These are phyloP conservation scores for Gadus chalcogrammus DNA, from an alignment of 2,113 vertebrate genomes.

Conservation along the genomic window DNA sequence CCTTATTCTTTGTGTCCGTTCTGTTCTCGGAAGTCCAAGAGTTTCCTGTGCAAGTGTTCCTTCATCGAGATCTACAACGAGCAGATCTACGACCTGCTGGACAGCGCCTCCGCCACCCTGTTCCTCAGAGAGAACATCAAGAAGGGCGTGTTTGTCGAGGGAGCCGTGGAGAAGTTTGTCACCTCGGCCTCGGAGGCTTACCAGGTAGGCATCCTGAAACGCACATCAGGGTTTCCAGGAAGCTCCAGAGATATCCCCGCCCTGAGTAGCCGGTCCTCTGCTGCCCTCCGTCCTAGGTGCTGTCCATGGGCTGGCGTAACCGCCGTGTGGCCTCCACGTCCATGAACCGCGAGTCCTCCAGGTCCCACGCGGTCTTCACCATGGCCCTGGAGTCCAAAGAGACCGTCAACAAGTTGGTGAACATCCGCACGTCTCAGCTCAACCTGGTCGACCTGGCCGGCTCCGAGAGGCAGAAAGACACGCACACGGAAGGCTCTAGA, in stretches of 20 bases:
- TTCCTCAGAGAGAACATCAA: slow-evolving; percentile 95
- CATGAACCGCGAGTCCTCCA: slow-evolving; percentile 95
- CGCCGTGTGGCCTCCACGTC: slow-evolving; percentile 92
- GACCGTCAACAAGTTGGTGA: slow-evolving; percentile 81
- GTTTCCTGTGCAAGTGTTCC: slow-evolving; percentile 95
- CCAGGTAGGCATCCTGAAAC: slow-evolving; percentile 74
- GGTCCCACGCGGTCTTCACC: slow-evolving; percentile 94
- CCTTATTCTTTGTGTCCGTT: slow-evolving; percentile 15
- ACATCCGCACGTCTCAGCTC: slow-evolving; percentile 88
- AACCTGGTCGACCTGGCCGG: slow-evolving; percentile 95
- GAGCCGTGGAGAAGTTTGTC: slow-evolving; percentile 87
- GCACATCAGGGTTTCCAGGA: neutral
- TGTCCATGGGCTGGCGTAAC: slow-evolving; percentile 92
- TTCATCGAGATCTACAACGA: slow-evolving; percentile 99
- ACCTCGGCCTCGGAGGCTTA: slow-evolving; percentile 91
- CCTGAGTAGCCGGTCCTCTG: neutral
- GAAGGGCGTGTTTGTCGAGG: slow-evolving; percentile 93
- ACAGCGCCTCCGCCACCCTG: slow-evolving; percentile 87
- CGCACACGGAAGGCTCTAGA: slow-evolving; percentile 86
- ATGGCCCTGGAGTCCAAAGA: slow-evolving; percentile 93
- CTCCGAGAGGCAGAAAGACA: slow-evolving; percentile 92
- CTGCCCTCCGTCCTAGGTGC: slow-evolving; percentile 73
- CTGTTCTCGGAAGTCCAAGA: slow-evolving; percentile 83
- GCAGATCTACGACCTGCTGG: slow-evolving; percentile 93
- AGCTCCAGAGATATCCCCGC: neutral